Base-by-base conservation (phyloP, 2,113 vertebrate species). In the Hippocampus zosterae region DNA sequence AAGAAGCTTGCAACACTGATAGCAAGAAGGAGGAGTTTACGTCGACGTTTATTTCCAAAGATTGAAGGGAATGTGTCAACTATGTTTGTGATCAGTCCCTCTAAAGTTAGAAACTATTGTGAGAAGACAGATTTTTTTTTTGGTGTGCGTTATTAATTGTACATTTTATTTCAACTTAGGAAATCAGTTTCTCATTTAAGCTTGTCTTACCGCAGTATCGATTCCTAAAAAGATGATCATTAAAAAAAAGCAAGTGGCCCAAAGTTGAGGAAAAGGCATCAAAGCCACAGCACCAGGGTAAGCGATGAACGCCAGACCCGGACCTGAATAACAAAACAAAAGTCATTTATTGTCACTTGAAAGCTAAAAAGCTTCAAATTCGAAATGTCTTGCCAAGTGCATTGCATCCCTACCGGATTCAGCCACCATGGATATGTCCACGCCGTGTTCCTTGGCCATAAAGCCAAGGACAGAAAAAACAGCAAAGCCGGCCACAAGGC, bases 391-490 rank as follows among this genome's bases (percentile, higher is more conserved):
- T 21, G 21, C 19, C 5, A 73, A 40, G 8, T 8, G 33, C 1
- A 37, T 37, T 37, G 33, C 33, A 10, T 56, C 65, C 75, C 56
- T 86, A 96, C 95, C 95, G 86, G 94, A 94, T 80, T 95, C 93
- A 8, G 94, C 94, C 77, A 96, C 95, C 83, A 94, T 80, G 11
- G 95, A 92, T 81, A 97, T 94, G 66, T 92, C 92, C 16, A 96
- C 73, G 0, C 92, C 92, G 77, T 96, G 95, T 75, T 96, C 93
- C 65, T 72, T 90, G 57, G 95, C 93, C 95, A 97, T 96, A 85
- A 95, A 97, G 41, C 92, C 92, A 69, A 97, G 86, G 27, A 96
- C 94, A 7, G 95, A 96, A 84, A 98, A 97, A 76, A 98, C 95
- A 74, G 95, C 95, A 74, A 98, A 96, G 10, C 96, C 96, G 12